Base-by-base conservation (phyloP, 2,888 invertebrate species). In the Lochmaea crataegi region DNA sequence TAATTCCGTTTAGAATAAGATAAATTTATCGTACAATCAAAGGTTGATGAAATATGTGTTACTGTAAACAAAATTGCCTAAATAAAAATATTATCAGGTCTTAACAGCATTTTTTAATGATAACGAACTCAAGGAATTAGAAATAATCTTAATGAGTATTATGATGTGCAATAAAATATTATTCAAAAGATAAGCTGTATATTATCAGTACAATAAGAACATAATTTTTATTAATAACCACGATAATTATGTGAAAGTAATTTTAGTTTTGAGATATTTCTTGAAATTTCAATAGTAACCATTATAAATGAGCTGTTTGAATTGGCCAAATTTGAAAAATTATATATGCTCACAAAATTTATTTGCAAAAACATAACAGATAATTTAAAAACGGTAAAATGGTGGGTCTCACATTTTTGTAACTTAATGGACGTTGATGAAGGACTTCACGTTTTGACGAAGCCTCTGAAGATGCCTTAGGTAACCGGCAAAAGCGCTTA, bases 121-220 rank as follows among this genome's bases (percentile, higher is more conserved):
- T 63, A 63, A 63, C 61, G 16, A 48, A 10, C 60, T 16, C 32
- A 42, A 41, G 42, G 61, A 63, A 63, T 63, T 45, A 63, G 42
- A 10, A 63, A 22, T 63, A 63, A 63, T 63, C 61, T 42, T n/a
- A 63, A 38, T 63, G 61, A 61, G 61, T 61, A 38, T 61, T 61
- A n/a, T 58, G 58, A 58, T 58, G 26, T 32, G 53, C 16, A 32
- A 60, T 60, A 38, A 60, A 60, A 63, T 42, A 10, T 32, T 58
- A 63, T 41, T 63, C 6, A 18, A 16, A 42, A 63, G 61, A 63
- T 63, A 63, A 63, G 6, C 6, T n/a, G 7, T 18, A 57, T 16
- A 9, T 16, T 51, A 16, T 51, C 51, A 51, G 16, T 2, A 16
- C 51, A 51, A 12, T 51, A 51, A 4, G 16, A 53, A 16, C 16